Evolutionary conservation across 1,140 invertebrate species (phyloP).

Genomic region (Trichoplusia ni): DNA sequence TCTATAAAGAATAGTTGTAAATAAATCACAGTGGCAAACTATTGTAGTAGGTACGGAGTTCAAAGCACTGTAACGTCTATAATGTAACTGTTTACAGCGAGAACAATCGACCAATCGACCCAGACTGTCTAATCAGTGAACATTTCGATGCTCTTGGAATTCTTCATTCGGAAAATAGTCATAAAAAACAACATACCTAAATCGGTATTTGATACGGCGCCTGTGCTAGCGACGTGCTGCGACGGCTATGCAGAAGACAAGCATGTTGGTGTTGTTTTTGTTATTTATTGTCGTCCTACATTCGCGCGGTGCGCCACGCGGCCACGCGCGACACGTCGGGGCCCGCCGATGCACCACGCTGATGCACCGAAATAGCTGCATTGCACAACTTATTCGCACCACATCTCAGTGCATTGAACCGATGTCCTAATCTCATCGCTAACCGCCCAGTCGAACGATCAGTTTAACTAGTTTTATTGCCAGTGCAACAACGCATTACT

Average conservation of each 20-base stretch:
- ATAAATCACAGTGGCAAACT: too few species aligned
- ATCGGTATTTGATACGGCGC: not conserved
- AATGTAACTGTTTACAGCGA: too few species aligned
- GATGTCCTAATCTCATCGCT: conserved; percentile 61
- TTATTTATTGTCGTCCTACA: conserved; percentile 45
- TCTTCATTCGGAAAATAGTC: too few species aligned
- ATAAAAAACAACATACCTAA: not conserved
- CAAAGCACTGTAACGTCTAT: too few species aligned
- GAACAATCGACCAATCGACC: too few species aligned
- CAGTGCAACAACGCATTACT: conserved; percentile 54
- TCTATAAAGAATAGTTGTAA: too few species aligned
- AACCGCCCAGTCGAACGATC: conserved; percentile 58
- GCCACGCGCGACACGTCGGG: conserved; percentile 18
- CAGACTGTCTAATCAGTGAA: too few species aligned
- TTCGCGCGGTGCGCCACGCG: conserved; percentile 39
- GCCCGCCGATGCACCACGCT: conserved; percentile 55
- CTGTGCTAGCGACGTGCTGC: too few species aligned
- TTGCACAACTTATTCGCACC: conserved; percentile 79
- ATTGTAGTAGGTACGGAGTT: too few species aligned
- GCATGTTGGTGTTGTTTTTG: conserved; percentile 15
- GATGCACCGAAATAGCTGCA: conserved; percentile 70
- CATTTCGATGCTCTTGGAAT: too few species aligned
- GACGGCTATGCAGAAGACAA: too few species aligned
- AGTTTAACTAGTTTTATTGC: conserved; percentile 70
- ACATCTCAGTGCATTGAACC: conserved; percentile 77